Evolutionary conservation across 1,140 invertebrate genomes (phyloP).

Genomic region (Tetramorium simillimum): DNA sequence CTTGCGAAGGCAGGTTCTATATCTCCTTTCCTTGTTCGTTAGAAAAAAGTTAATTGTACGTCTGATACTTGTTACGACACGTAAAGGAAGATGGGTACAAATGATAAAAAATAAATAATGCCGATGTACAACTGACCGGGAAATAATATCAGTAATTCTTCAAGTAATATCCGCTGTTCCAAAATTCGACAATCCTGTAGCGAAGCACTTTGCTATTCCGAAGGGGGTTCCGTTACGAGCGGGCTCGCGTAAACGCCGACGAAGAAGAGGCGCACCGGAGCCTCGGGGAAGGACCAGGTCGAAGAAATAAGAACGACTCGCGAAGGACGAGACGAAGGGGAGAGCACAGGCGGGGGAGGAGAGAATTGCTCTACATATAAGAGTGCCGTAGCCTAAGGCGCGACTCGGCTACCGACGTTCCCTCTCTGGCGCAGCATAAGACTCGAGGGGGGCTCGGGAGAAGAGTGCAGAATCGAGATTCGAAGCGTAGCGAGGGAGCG

Average conservation of each 20-base stretch:
- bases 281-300: slow-evolving; percentile 63
- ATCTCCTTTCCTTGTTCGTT: neutral
- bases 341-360: slow-evolving; percentile 28
- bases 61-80: neutral
- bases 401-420: slow-evolving; percentile 74
- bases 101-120: neutral
- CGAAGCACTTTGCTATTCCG: slow-evolving; percentile 44
- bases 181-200: neutral
- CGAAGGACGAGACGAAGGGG: neutral
- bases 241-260: slow-evolving; percentile 3
- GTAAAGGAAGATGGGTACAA: neutral
- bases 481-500: slow-evolving; percentile 11
- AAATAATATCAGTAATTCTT: neutral
- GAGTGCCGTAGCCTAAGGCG: slow-evolving; percentile 73
- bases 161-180: neutral
- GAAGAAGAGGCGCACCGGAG: slow-evolving; percentile 28
- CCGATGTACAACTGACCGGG: neutral
- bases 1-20: neutral
- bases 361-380: slow-evolving; percentile 75
- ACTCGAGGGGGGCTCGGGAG: slow-evolving; percentile 37
- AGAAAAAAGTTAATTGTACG: neutral
- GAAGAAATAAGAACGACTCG: slow-evolving; percentile 46
- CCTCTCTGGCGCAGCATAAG: slow-evolving; percentile 41
- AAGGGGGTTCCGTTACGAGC: slow-evolving; percentile 59
- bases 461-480: slow-evolving; percentile 20